Evolutionary conservation across 2,797 vertebrate genomes (phyloP), one percentile per base, ranked within the genome.

Genomic region (Darevskia mixta): DNA sequence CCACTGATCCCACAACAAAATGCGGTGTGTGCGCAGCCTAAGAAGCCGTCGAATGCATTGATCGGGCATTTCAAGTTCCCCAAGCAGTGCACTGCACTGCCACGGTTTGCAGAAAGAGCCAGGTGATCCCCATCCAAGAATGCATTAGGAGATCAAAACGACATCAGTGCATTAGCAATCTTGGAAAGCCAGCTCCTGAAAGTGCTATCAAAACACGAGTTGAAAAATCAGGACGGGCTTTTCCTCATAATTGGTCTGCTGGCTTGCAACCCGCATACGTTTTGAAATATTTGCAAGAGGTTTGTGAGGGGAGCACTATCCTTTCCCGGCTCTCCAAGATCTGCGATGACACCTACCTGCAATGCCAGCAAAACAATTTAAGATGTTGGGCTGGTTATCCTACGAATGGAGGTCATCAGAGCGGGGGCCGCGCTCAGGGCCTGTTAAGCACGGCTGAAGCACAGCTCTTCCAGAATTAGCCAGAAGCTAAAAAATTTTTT

Each of bases 181-280:
- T 77, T 80, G 83, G 71, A 89, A 89, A 86, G 83, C 79, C 67
- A 80, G 71, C 78, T 18, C 29, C 72, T 75, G 43, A 76, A 89
- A 89, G 61, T 32, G 41, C 71, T 82, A 82, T 82, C 83, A 82
- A 76, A 76, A 82, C 20, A 67, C 49, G 58, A 38, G 61, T 41
- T 76, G n/a, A 6, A 76, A 83, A 89, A 67, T 86, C 69, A 76
- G 27, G 79, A 83, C 41, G 64, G 43, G 71, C n/a, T 81, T 86
- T 81, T 66, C 82, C n/a, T 64, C 38, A 10, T 89, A 89, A 89
- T 86, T 89, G 88, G 88, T 89, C 71, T 89, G 78, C 83, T 89
- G 88, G 88, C 88, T 86, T 86, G 38, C 71, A 89, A 82, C 78
- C 58, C 83, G 82, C 45, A 79, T 79, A 72, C 64, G 67, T 89